Percentiles rank a stretch among this genome's conserved stretches.
These are phyloP conservation scores for Lithobates pipiens DNA, from an alignment of 2,797 vertebrate genomes.

Conservation along the genomic window DNA sequence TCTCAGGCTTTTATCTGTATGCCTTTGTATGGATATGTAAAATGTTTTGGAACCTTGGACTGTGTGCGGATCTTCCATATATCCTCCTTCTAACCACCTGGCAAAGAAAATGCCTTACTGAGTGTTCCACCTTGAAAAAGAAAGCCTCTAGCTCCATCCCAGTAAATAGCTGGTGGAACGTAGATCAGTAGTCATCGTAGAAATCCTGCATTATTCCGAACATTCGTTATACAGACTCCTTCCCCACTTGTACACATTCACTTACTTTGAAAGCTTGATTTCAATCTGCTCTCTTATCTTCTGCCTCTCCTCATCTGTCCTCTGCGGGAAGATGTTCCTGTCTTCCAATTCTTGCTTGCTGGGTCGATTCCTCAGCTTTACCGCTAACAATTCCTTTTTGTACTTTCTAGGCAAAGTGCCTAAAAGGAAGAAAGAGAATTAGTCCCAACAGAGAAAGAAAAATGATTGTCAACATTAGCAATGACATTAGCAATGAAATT, in stretches of 20 bases:
- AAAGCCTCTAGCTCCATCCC: too few species aligned
- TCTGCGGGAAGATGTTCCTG: conserved; percentile 93
- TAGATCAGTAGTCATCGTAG: neutral
- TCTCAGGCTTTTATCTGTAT: too few species aligned
- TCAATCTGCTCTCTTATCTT: conserved; percentile 97
- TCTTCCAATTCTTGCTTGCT: conserved; percentile 97
- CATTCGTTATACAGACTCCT: neutral
- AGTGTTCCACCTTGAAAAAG: too few species aligned
- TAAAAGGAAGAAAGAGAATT: conserved; percentile 62
- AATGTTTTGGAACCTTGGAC: too few species aligned
- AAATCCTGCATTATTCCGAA: neutral
- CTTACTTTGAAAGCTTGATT: conserved; percentile 97
- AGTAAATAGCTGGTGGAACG: too few species aligned
- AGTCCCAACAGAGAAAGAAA: too few species aligned
- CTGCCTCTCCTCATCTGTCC: conserved; percentile 93
- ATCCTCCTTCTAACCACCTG: too few species aligned
- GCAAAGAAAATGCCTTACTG: too few species aligned
- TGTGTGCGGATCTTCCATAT: too few species aligned
- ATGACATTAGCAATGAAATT: too few species aligned
- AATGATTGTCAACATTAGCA: too few species aligned
- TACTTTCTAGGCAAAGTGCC: conserved; percentile 92
- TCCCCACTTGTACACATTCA: conserved; percentile 51
- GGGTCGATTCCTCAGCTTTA: conserved; percentile 93
- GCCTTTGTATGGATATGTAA: too few species aligned
- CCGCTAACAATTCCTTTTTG: conserved; percentile 92